Percentiles rank a stretch among this genome's conserved stretches.
phyloP scores from a whole-genome alignment of 2,888 invertebrate species.

The Hemistola chrysoprasaria region DNA sequence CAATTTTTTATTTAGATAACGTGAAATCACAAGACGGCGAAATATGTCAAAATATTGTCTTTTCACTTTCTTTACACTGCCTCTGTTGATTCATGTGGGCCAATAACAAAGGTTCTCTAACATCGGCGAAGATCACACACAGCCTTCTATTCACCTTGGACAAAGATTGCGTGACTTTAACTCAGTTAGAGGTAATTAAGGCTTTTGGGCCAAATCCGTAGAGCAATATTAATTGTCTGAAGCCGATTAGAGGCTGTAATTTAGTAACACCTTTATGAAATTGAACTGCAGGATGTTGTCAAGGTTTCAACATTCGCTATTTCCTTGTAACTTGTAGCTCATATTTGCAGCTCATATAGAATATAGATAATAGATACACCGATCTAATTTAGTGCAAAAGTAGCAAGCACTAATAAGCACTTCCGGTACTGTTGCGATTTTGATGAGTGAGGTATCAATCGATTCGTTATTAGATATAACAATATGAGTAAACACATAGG shows the following conservation, averaged over 20 bases:
- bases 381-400: no score
- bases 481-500: no score
- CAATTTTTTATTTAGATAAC: no score
- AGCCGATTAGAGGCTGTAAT: slow-evolving; percentile 27
- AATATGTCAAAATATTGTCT: background rate
- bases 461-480: no score
- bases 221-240: slow-evolving; percentile 24
- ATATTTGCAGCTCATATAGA: no score
- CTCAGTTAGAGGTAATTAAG: slow-evolving; percentile 53
- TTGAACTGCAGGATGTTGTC: slow-evolving; percentile 10
- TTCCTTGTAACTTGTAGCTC: no score
- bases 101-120: slow-evolving; percentile 16
- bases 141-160: slow-evolving; percentile 57
- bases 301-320: no score
- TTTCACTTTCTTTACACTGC: background rate
- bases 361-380: no score
- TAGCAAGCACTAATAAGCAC: no score
- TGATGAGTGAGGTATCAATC: no score
- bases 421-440: no score
- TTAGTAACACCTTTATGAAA: slow-evolving; percentile 26
- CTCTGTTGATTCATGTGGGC: slow-evolving; percentile 5
- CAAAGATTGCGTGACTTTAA: slow-evolving; percentile 52
- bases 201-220: slow-evolving; percentile 47
- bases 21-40: no score
- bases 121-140: slow-evolving; percentile 53